phyloP scores from a whole-genome alignment of 2,888 invertebrate genomes.

The Myopa testacea region DNA sequence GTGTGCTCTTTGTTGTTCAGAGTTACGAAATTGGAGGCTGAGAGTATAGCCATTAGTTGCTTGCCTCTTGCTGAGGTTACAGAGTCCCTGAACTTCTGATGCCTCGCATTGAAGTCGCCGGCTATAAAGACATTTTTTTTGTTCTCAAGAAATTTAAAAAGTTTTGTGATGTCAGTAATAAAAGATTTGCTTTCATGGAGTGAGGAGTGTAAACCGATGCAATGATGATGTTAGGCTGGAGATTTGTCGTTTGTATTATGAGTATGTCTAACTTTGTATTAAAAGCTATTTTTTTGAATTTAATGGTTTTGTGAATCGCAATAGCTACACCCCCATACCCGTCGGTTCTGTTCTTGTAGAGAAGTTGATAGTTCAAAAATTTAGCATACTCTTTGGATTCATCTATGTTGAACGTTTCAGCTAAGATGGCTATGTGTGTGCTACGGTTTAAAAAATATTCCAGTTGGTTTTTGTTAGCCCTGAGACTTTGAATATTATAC shows the following conservation, averaged over 20 bases:
- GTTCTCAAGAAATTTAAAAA: too few species aligned
- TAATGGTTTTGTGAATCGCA: background rate
- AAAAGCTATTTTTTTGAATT: too few species aligned
- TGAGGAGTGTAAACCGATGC: background rate
- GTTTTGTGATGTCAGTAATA: background rate
- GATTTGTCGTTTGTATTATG: too few species aligned
- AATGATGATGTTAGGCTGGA: too few species aligned
- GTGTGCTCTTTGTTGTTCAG: too few species aligned
- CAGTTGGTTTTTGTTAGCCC: background rate
- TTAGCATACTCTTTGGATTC: background rate
- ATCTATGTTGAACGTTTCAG: background rate
- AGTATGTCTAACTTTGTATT: too few species aligned
- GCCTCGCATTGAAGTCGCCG: too few species aligned
- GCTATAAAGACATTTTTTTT: too few species aligned
- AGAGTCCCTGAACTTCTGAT: too few species aligned
- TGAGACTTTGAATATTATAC: background rate
- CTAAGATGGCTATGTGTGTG: background rate
- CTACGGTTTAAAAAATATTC: background rate
- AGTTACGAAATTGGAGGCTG: too few species aligned
- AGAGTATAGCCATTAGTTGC: too few species aligned
- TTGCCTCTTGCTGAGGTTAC: too few species aligned
- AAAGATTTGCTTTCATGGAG: background rate
- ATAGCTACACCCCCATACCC: background rate
- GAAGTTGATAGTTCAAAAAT: background rate
- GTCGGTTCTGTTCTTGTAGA: background rate